Percentiles rank a stretch among this genome's conserved stretches.
Conservation (phyloP, 2,797 vertebrate genomes). For the Pogoniulus pusillus region DNA sequence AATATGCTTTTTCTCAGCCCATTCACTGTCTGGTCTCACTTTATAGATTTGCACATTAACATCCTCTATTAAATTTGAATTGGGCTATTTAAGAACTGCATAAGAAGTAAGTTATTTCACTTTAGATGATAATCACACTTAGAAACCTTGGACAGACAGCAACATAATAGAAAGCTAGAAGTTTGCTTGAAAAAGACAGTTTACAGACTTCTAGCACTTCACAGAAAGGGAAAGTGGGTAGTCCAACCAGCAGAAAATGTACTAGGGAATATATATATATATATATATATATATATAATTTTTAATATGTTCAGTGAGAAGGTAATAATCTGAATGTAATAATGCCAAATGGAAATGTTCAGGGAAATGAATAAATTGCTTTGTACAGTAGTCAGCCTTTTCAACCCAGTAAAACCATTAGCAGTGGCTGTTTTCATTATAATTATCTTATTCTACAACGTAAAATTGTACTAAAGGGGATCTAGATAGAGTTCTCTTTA, state of each 20-base stretch:
- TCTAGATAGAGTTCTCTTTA: background rate
- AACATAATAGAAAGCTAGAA: background rate
- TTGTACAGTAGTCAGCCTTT: constrained; percentile 2
- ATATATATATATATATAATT: no score
- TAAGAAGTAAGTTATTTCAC: background rate
- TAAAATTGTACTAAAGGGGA: background rate
- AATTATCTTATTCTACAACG: background rate
- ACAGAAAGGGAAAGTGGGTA: background rate
- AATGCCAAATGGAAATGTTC: background rate
- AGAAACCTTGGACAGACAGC: background rate
- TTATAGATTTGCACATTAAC: background rate
- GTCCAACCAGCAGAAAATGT: background rate
- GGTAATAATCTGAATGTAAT: background rate
- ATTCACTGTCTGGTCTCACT: background rate
- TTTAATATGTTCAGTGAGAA: background rate
- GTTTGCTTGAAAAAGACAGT: background rate
- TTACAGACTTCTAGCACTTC: background rate
- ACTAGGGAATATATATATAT: no score
- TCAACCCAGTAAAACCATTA: background rate
- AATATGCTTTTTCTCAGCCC: background rate
- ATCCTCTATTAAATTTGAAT: background rate
- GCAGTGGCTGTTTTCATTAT: background rate
- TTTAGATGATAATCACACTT: background rate
- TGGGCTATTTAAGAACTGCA: background rate
- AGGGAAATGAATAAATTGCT: background rate